Percentiles rank a stretch among this genome's conserved stretches.
These are phyloP conservation scores for Aethes cnicana DNA, from an alignment of 2,888 invertebrate species.

Conservation along the genomic window DNA sequence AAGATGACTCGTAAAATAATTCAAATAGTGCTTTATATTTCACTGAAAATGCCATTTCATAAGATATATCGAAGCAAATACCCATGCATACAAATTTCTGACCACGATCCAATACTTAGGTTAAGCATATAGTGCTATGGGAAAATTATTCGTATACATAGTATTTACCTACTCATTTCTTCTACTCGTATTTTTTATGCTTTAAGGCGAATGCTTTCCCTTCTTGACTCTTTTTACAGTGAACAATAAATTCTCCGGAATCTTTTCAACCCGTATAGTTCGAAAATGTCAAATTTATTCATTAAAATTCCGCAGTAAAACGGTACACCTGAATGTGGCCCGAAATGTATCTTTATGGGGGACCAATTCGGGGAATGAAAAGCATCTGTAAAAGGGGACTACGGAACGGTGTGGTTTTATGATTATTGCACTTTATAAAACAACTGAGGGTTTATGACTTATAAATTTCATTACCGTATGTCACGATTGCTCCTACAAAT, in stretches of 20 bases:
- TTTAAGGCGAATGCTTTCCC: too few species aligned
- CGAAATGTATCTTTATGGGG: conserved; percentile 23
- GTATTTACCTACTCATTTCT: too few species aligned
- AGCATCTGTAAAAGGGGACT: conserved; percentile 27
- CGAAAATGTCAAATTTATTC: not conserved
- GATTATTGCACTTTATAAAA: conserved; percentile 79
- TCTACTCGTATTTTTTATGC: too few species aligned
- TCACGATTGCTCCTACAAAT: conserved; percentile 49
- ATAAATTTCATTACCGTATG: conserved; percentile 78
- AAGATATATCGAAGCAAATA: too few species aligned
- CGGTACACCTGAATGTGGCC: conserved; percentile 16
- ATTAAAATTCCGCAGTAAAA: not conserved
- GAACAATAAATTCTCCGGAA: too few species aligned
- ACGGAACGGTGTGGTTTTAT: conserved; percentile 55
- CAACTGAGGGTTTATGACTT: conserved; percentile 71
- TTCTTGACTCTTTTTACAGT: too few species aligned
- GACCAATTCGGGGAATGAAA: conserved; percentile 29
- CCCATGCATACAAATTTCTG: not conserved
- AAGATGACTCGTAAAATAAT: conserved; percentile 1
- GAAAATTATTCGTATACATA: too few species aligned
- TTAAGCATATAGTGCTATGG: too few species aligned
- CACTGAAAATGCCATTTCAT: too few species aligned
- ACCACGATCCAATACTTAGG: too few species aligned
- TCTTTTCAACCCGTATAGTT: too few species aligned
- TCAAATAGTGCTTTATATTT: too few species aligned